These are phyloP conservation scores for Rattus rattus DNA, from an alignment of 2,113 vertebrate species.

Conservation along the genomic window DNA sequence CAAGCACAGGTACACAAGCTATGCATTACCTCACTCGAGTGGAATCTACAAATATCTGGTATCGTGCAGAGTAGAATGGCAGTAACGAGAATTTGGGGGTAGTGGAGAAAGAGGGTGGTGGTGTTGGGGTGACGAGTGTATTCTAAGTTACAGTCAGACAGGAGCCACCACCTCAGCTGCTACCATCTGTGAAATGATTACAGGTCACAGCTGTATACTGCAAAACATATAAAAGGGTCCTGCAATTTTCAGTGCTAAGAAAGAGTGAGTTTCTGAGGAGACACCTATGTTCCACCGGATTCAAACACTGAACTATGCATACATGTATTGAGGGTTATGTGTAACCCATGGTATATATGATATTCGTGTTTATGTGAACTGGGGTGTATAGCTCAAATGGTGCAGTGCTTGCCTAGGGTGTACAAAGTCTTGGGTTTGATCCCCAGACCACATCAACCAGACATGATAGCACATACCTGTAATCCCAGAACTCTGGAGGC, in stretches of 20 bases:
- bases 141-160: too few relatives aligned
- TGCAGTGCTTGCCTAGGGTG: background rate
- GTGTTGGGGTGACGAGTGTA: fast-evolving
- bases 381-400: background rate
- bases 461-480: background rate
- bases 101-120: fast-evolving
- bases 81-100: background rate
- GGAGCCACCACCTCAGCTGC: too few relatives aligned
- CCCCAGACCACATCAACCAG: too few relatives aligned
- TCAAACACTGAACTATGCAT: background rate
- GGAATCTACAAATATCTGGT: background rate
- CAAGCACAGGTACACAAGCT: background rate
- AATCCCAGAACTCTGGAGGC: background rate
- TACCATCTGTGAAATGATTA: too few relatives aligned
- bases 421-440: background rate
- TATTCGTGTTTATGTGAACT: background rate
- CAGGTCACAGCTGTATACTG: background rate
- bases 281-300: background rate
- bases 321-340: background rate
- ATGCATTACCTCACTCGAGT: background rate
- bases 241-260: background rate
- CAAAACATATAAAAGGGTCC: background rate
- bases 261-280: background rate
- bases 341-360: background rate
- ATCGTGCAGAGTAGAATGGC: background rate